Percentiles rank a stretch among this genome's conserved stretches.
phyloP scores from a whole-genome alignment of 2,797 vertebrate genomes.

The Gymnodraco acuticeps region DNA sequence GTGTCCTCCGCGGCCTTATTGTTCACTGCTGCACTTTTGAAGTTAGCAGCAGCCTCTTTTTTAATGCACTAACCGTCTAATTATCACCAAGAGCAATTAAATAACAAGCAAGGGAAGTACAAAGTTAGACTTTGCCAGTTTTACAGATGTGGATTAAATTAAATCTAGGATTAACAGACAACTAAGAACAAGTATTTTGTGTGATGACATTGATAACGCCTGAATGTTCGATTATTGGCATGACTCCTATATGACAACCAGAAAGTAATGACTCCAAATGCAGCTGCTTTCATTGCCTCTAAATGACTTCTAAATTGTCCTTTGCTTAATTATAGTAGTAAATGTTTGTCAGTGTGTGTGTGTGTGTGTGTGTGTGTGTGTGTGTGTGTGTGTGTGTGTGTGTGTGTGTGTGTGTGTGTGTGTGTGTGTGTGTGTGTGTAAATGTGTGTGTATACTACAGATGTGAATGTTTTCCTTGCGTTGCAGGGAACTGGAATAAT shows the following conservation, averaged over 20 bases:
- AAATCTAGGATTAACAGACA: constrained; percentile 38
- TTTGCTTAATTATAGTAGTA: constrained; percentile 57
- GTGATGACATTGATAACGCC: constrained; percentile 49
- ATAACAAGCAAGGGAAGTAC: constrained; percentile 24
- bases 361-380: constrained; percentile 21
- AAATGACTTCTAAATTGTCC: constrained; percentile 62
- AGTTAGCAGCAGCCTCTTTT: constrained; percentile 39
- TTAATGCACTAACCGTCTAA: constrained; percentile 40
- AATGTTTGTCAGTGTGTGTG: constrained; percentile 41
- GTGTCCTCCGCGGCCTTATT: constrained; percentile 25
- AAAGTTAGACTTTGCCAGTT: constrained; percentile 36
- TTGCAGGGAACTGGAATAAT: constrained; percentile 57
- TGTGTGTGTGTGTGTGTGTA: constrained; percentile 23
- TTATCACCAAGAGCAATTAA: constrained; percentile 37
- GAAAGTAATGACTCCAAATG: constrained; percentile 54
- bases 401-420: constrained; percentile 13
- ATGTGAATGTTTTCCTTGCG: constrained; percentile 33
- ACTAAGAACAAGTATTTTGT: constrained; percentile 39
- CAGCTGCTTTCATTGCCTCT: constrained; percentile 50
- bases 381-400: constrained; percentile 17
- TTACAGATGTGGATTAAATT: constrained; percentile 36
- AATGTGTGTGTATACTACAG: constrained; percentile 9
- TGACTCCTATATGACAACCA: constrained; percentile 43
- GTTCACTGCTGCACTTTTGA: constrained; percentile 18
- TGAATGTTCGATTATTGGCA: constrained; percentile 35